Percentiles rank a stretch among this genome's conserved stretches.
These are phyloP conservation scores for Emberiza fucata DNA, from an alignment of 2,113 vertebrate genomes.

Conservation along the genomic window DNA sequence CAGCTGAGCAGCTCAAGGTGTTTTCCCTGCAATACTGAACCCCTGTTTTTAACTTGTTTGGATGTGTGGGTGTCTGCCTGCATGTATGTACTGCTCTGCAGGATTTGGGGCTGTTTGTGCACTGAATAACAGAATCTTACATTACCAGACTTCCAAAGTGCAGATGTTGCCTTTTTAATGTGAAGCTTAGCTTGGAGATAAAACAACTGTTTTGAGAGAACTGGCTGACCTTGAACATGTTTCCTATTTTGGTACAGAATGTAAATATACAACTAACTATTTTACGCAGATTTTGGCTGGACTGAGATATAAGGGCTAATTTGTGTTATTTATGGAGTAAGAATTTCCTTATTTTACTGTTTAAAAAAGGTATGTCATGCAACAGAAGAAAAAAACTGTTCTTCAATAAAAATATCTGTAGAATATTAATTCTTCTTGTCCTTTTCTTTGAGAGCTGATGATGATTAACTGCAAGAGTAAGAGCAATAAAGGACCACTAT, in stretches of 20 bases:
- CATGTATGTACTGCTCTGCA: neutral
- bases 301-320: constrained; percentile 56
- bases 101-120: neutral
- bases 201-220: neutral
- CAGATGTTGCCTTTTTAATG: neutral
- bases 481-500: neutral
- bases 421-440: neutral
- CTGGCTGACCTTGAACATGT: constrained; percentile 5
- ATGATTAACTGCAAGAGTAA: neutral
- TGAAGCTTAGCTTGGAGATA: constrained; percentile 30
- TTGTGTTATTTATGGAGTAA: constrained; percentile 61
- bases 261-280: constrained; percentile 48
- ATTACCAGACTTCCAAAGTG: neutral
- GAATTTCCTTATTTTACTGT: constrained; percentile 17
- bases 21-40: neutral
- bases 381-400: neutral
- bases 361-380: neutral
- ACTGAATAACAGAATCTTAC: neutral
- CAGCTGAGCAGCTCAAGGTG: neutral
- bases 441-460: neutral
- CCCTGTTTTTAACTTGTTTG: neutral
- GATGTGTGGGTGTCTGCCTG: neutral
- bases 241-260: constrained; percentile 43
- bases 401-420: constrained; percentile 52
- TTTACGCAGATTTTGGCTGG: constrained; percentile 57